phyloP scores from a whole-genome alignment of 2,113 vertebrate genomes.

The Corydoras sp. region DNA sequence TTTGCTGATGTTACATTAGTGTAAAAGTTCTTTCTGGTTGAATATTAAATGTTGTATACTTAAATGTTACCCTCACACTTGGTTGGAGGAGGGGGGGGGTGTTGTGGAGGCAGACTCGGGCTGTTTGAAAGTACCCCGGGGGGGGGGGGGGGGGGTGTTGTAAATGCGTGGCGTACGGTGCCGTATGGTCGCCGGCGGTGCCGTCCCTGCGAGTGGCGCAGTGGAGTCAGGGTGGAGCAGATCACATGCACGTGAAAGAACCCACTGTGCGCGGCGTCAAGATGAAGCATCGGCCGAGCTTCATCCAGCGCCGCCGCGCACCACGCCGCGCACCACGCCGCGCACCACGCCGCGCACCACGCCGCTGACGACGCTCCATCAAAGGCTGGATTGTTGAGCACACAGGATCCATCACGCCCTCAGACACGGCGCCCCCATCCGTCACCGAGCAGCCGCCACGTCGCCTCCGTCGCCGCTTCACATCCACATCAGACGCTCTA shows the following conservation, averaged over 20 bases:
- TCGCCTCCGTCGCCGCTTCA: not conserved
- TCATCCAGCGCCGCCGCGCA: conserved; percentile 18
- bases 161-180: conserved; percentile 49
- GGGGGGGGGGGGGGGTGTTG: conserved; percentile 32
- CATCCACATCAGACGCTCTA: not conserved
- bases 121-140: conserved; percentile 7
- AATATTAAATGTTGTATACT: not conserved
- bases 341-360: conserved; percentile 31
- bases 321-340: not conserved
- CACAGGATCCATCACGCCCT: not conserved
- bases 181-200: conserved; percentile 33
- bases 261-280: conserved; percentile 26
- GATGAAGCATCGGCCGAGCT: conserved; percentile 2
- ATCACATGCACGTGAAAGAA: conserved; percentile 29
- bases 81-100: too few relatives aligned
- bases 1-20: not conserved
- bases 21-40: not conserved
- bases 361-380: conserved; percentile 26
- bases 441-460: not conserved
- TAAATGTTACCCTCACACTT: too few relatives aligned
- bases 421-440: not conserved
- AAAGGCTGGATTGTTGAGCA: conserved; percentile 27
- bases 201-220: conserved; percentile 29
- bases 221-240: not conserved
- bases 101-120: conserved; percentile 39